phyloP scores from a whole-genome alignment of 2,113 vertebrate species.

The Meles meles region DNA sequence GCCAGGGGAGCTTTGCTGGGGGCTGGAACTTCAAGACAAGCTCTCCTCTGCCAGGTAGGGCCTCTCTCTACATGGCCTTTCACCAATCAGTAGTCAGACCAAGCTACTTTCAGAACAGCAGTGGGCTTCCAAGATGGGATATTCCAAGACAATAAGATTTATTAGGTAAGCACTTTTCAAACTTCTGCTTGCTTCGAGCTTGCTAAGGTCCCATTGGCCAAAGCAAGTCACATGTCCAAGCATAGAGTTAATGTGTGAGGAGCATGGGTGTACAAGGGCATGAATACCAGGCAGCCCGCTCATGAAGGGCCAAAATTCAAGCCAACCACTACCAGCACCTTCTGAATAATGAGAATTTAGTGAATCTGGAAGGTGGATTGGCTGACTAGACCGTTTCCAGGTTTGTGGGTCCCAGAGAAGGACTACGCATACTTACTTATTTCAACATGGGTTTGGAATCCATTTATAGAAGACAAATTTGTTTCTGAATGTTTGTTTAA shows the following conservation, averaged over 20 bases:
- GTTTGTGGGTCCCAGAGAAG: not conserved
- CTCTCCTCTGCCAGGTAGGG: not conserved
- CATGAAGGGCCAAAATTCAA: not conserved
- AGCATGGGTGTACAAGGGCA: not conserved
- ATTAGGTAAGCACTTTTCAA: not conserved
- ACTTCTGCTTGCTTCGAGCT: not conserved
- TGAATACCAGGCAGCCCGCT: not conserved
- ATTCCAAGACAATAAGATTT: not conserved
- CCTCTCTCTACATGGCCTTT: not conserved
- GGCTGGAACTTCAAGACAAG: not conserved
- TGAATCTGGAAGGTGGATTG: not conserved
- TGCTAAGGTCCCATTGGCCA: not conserved
- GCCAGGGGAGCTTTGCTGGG: not conserved
- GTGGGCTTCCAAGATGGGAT: not conserved
- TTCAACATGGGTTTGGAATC: not conserved
- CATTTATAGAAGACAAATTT: slow-evolving; percentile 28
- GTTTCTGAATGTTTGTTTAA: slow-evolving; percentile 52
- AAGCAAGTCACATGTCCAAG: not conserved
- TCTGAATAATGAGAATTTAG: not conserved
- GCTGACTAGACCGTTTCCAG: not conserved
- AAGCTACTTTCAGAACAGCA: not conserved
- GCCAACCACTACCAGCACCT: not conserved
- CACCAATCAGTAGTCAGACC: not conserved
- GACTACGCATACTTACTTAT: not conserved
- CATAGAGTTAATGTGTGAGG: not conserved